Percentiles rank a stretch among this genome's conserved stretches.
These are phyloP conservation scores for Lochmaea capreae DNA, from an alignment of 2,888 invertebrate species.

Conservation along the genomic window DNA sequence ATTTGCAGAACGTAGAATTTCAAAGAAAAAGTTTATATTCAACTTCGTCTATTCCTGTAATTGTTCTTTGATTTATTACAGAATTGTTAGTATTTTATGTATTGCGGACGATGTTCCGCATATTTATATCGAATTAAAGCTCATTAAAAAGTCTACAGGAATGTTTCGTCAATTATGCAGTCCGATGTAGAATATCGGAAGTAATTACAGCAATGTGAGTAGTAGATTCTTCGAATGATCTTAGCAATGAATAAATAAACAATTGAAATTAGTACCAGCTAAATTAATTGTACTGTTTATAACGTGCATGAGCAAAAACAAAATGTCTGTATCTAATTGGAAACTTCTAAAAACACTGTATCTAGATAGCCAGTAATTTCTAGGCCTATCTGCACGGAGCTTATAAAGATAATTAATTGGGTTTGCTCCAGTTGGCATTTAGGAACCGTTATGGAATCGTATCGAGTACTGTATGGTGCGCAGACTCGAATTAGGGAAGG, in stretches of 20 bases:
- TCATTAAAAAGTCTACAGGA: slow-evolving; percentile 32
- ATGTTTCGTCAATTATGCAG: slow-evolving; percentile 27
- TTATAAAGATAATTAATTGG: no score
- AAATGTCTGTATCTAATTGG: no score
- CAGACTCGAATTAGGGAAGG: no score
- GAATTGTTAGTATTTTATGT: slow-evolving; percentile 38
- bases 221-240: slow-evolving; percentile 19
- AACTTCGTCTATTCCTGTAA: slow-evolving; percentile 43
- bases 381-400: no score
- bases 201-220: slow-evolving; percentile 6
- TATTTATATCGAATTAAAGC: slow-evolving; percentile 34
- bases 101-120: slow-evolving; percentile 24
- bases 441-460: no score
- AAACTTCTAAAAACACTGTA: no score
- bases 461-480: no score
- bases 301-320: neutral
- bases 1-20: slow-evolving; percentile 33
- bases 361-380: no score
- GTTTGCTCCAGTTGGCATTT: no score
- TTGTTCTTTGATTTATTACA: slow-evolving; percentile 44
- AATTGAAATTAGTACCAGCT: neutral
- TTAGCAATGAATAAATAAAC: slow-evolving; percentile 5
- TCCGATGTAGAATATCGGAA: slow-evolving; percentile 18
- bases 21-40: slow-evolving; percentile 43
- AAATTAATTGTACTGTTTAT: neutral